Percentiles rank a stretch among this genome's conserved stretches.
Evolutionary conservation across 2,797 vertebrate genomes (phyloP).

Genomic region (Phataginus tricuspis): DNA sequence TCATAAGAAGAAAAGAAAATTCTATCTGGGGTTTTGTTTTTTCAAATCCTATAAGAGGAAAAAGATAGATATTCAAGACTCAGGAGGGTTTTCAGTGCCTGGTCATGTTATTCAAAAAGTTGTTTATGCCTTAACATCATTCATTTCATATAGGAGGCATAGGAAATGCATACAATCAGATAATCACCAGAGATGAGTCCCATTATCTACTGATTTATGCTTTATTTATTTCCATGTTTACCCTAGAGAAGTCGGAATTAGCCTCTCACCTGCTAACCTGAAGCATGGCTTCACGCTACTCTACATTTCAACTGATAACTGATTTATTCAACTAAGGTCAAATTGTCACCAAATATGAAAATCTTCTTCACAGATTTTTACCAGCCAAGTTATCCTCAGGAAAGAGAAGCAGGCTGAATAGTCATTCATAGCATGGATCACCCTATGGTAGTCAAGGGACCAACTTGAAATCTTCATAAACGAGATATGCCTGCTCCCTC

Average conservation of each 20-base stretch:
- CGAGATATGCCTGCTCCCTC: not conserved
- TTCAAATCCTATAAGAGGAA: slow-evolving; percentile 7
- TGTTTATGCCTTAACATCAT: slow-evolving; percentile 29
- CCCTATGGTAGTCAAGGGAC: not conserved
- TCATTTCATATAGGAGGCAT: not conserved
- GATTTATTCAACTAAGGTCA: slow-evolving; percentile 39
- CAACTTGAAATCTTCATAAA: not conserved
- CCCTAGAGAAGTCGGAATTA: slow-evolving; percentile 59
- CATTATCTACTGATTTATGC: slow-evolving; percentile 57
- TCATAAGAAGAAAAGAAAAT: slow-evolving; percentile 15
- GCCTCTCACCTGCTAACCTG: slow-evolving; percentile 43
- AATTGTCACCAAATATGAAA: slow-evolving; percentile 11
- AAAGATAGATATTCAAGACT: not conserved
- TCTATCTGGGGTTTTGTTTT: not conserved
- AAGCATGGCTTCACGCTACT: not conserved
- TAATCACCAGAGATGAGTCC: slow-evolving; percentile 20
- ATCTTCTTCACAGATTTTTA: not conserved
- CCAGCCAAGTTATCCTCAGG: not conserved
- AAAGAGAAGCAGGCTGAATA: not conserved
- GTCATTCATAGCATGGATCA: not conserved
- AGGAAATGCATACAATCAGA: slow-evolving; percentile 47
- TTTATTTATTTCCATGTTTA: slow-evolving; percentile 70
- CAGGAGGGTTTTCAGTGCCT: not conserved
- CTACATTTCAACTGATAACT: slow-evolving; percentile 18
- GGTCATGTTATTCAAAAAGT: slow-evolving; percentile 20